Evolutionary conservation across 2,113 vertebrate species (phyloP).

Genomic region (Calidris pygmaea): DNA sequence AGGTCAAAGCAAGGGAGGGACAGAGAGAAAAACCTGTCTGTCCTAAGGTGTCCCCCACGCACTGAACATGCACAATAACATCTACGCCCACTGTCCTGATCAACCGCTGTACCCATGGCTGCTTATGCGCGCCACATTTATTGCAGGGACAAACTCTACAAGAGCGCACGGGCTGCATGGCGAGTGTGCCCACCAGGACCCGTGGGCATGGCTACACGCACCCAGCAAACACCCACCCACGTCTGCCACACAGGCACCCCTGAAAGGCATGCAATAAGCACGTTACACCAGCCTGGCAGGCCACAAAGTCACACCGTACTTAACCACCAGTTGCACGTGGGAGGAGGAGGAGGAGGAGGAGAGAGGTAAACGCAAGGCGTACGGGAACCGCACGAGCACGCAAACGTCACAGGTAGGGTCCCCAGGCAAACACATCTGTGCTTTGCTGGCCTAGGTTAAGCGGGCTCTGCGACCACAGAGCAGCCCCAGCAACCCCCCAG

Average conservation of each 20-base stretch:
- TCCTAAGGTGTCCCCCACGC: neutral
- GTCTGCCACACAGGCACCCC: neutral
- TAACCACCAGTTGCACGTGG: neutral
- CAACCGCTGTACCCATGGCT: neutral
- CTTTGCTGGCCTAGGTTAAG: neutral
- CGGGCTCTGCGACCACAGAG: neutral
- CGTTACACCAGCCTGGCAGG: neutral
- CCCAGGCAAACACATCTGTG: neutral
- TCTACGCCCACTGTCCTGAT: neutral
- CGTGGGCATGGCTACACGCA: accelerated
- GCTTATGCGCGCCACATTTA: neutral
- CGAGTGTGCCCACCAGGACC: neutral
- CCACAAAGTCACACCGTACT: neutral
- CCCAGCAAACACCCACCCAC: neutral
- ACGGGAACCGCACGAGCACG: neutral
- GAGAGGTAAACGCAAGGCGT: neutral
- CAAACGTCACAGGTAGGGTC: neutral
- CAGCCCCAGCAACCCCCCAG: neutral
- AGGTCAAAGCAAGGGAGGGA: neutral
- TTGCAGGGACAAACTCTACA: neutral
- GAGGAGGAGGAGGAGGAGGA: neutral
- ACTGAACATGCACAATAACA: neutral
- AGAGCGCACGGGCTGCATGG: accelerated
- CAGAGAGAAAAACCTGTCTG: neutral
- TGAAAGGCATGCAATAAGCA: neutral